phyloP scores from a whole-genome alignment of 2,113 vertebrate species.

The Colinus virginianus region DNA sequence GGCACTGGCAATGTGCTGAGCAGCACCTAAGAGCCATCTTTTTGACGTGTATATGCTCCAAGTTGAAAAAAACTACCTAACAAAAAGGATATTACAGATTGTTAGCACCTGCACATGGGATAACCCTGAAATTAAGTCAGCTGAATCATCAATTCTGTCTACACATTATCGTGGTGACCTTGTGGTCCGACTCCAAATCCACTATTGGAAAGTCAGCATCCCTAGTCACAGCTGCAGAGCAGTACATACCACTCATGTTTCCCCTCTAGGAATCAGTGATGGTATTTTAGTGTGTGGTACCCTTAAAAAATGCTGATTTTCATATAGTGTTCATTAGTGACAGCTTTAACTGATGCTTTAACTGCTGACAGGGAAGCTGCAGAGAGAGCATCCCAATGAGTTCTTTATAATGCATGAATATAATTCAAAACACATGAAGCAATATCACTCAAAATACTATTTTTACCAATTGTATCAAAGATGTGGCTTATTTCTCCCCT shows the following conservation, averaged over 20 bases:
- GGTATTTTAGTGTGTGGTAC: neutral
- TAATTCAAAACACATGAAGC: neutral
- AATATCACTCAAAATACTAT: constrained; percentile 38
- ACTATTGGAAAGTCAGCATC: neutral
- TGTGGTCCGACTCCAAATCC: neutral
- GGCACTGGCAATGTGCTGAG: accelerated
- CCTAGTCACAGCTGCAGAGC: neutral
- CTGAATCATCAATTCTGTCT: neutral
- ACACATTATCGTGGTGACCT: neutral
- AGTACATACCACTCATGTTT: neutral
- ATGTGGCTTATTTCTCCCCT: neutral
- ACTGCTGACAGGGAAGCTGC: constrained; percentile 49
- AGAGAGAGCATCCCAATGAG: constrained; percentile 38
- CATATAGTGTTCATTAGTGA: constrained; percentile 41
- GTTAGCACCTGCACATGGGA: neutral
- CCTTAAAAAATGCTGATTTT: constrained; percentile 53
- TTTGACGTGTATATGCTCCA: neutral
- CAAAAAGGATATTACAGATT: neutral
- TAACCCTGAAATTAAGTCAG: neutral
- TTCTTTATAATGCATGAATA: constrained; percentile 48
- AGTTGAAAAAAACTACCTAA: neutral
- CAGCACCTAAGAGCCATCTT: neutral
- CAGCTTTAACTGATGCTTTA: constrained; percentile 54
- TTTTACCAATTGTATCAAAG: constrained; percentile 37
- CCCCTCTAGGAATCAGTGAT: neutral